Percentiles rank a stretch among this genome's conserved stretches.
Conservation (phyloP, 2,888 invertebrate species). For the Mimachlamys varia region DNA sequence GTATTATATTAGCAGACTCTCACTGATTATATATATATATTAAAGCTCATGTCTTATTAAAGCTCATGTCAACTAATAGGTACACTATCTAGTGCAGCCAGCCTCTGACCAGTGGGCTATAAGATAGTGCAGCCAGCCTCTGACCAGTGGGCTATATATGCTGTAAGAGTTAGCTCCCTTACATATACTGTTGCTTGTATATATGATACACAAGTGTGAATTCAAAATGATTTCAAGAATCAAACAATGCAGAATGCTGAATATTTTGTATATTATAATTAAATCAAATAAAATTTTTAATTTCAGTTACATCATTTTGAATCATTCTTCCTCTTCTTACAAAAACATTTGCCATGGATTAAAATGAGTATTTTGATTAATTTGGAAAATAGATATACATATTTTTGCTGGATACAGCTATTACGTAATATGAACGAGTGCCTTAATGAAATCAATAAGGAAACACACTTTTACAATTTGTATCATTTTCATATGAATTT, state of each 20-base stretch:
- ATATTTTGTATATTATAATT: not conserved
- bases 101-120: too few relatives aligned
- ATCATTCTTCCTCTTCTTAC: not conserved
- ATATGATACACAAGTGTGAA: too few relatives aligned
- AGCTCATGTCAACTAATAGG: too few relatives aligned
- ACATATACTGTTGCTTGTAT: not conserved
- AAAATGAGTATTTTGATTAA: not conserved
- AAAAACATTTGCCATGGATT: not conserved
- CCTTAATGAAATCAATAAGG: not conserved
- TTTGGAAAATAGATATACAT: not conserved
- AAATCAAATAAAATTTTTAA: not conserved
- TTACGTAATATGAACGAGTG: not conserved
- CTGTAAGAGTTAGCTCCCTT: slow-evolving; percentile 17
- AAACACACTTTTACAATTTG: not conserved
- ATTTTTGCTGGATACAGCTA: too few relatives aligned
- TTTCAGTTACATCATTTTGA: not conserved
- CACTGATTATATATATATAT: too few relatives aligned
- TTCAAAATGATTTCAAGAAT: not conserved
- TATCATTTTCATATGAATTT: not conserved
- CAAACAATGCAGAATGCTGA: not conserved
- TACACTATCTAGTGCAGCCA: too few relatives aligned
- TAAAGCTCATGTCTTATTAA: too few relatives aligned
- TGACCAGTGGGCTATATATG: not conserved
- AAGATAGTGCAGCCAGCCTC: too few relatives aligned
- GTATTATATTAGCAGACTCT: too few relatives aligned